phyloP scores from a whole-genome alignment of 2,797 vertebrate species.

The Brachyrhaphis roseni region DNA sequence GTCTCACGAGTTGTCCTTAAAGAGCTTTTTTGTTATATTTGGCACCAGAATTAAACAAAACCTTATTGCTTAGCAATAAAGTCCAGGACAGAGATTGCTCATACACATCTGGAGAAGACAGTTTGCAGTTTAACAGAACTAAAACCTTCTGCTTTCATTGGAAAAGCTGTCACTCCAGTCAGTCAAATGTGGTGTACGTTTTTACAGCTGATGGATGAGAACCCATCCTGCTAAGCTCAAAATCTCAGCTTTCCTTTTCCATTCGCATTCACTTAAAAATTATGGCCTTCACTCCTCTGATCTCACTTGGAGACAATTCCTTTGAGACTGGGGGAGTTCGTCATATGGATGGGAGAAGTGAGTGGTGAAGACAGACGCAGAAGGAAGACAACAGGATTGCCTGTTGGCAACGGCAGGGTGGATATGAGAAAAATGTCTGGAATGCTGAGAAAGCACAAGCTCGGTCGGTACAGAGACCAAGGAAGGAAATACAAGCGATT shows the following conservation, averaged over 20 bases:
- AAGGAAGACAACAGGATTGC: constrained; percentile 66
- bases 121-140: neutral
- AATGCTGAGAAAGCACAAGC: constrained; percentile 76
- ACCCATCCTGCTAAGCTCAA: constrained; percentile 28
- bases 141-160: neutral
- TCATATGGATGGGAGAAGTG: constrained; percentile 39
- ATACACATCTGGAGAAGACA: neutral
- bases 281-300: constrained; percentile 42
- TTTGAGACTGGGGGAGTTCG: constrained; percentile 36
- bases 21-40: neutral
- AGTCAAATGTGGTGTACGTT: neutral
- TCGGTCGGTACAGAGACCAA: constrained; percentile 48
- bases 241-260: constrained; percentile 25
- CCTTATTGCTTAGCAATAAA: neutral
- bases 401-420: constrained; percentile 70
- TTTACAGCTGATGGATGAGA: constrained; percentile 27
- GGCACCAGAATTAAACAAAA: neutral
- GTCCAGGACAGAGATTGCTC: neutral
- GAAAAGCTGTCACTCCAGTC: neutral
- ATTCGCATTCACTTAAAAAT: constrained; percentile 38
- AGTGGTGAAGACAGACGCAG: constrained; percentile 49
- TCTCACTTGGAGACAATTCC: constrained; percentile 66
- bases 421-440: constrained; percentile 77
- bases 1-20: neutral
- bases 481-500: constrained; percentile 61